Percentiles rank a stretch among this genome's conserved stretches.
Conservation (phyloP, 2,113 vertebrate genomes). For the Erpornis zantholeuca region DNA sequence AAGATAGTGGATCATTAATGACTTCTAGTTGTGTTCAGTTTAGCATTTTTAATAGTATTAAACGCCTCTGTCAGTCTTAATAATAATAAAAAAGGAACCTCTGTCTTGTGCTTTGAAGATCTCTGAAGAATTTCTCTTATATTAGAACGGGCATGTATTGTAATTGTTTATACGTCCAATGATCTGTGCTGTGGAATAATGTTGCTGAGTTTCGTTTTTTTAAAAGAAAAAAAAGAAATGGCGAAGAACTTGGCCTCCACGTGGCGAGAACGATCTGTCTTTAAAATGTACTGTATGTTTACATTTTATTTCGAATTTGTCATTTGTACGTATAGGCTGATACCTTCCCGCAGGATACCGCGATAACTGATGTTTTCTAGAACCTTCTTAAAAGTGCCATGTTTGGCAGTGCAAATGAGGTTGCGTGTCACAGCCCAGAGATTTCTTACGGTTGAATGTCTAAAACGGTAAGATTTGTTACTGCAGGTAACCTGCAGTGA, state of each 20-base stretch:
- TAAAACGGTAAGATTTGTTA: slow-evolving; percentile 73
- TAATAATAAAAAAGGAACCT: slow-evolving; percentile 71
- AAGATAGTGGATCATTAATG: slow-evolving; percentile 76
- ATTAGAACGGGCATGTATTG: slow-evolving; percentile 79
- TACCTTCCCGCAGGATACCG: slow-evolving; percentile 54
- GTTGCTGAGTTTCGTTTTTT: slow-evolving; percentile 57
- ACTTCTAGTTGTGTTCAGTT: slow-evolving; percentile 71
- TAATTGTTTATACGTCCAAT: slow-evolving; percentile 77
- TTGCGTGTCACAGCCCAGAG: slow-evolving; percentile 76
- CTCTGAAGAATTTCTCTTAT: slow-evolving; percentile 74
- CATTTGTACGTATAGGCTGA: slow-evolving; percentile 64
- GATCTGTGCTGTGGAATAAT: slow-evolving; percentile 75
- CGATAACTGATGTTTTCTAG: slow-evolving; percentile 75
- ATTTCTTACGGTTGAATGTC: slow-evolving; percentile 80
- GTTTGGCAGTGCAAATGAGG: slow-evolving; percentile 78
- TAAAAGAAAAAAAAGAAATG: slow-evolving; percentile 41
- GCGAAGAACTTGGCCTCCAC: slow-evolving; percentile 66
- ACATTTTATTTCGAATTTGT: slow-evolving; percentile 73
- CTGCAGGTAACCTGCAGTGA: slow-evolving; percentile 68
- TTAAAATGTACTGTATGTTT: slow-evolving; percentile 78
- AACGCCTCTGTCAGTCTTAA: slow-evolving; percentile 77
- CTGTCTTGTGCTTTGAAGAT: slow-evolving; percentile 80
- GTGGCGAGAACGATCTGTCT: slow-evolving; percentile 70
- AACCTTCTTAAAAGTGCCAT: slow-evolving; percentile 76
- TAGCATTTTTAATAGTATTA: slow-evolving; percentile 76